Base-by-base conservation (phyloP, 2,113 vertebrate genomes). In the Apteryx owenii region DNA sequence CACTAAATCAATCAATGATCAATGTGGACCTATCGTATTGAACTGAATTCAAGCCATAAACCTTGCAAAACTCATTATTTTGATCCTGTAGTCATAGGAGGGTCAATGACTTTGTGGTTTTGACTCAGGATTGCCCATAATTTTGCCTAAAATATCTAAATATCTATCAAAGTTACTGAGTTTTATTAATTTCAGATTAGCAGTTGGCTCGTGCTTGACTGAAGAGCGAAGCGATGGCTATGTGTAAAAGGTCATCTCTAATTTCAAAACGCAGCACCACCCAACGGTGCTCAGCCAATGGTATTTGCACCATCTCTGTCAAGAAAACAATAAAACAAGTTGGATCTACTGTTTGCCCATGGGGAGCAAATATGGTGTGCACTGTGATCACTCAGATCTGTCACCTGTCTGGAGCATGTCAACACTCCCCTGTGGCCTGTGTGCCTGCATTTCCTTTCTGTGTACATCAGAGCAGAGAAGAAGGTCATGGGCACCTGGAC, bases 401-500 rank as follows among this genome's bases (percentile, higher is more conserved):
- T 51, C 61, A 46, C 20, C 25, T 71, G 0, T 40, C 10, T 36
- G 26, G 44, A 79, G 28, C 28, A 44, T 38, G 5, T 16, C 33
- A 44, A 46, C 26, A 31, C 5, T 16, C 25, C 19, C 16, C 4
- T 1, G 12, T 28, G 31, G 21, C 54, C 53, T 56, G 10, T 12
- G 5, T 20, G 10, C 14, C 44, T 81, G 46, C 17, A 20, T 85
- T 65, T 50, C 50, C 48, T 36, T 56, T 36, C 61, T 50, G 10
- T 12, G 21, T 33, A 6, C 26, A 62, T 20, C 21, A 28, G 44
- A 82, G 23, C 4, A 44, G 15, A 72, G 21, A 44, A 81, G n/a
- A 0, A 50, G 9, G 10, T 58, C 2, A 0, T 38, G 11, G 25
- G 21, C 21, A 26, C 29, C 76, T 22, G 10, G 19, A 18, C 9